Base-by-base conservation (phyloP, 30 jellyfish, hydroid and myxozoan species). In the Aurelia aurita complex sp. Pacific region DNA sequence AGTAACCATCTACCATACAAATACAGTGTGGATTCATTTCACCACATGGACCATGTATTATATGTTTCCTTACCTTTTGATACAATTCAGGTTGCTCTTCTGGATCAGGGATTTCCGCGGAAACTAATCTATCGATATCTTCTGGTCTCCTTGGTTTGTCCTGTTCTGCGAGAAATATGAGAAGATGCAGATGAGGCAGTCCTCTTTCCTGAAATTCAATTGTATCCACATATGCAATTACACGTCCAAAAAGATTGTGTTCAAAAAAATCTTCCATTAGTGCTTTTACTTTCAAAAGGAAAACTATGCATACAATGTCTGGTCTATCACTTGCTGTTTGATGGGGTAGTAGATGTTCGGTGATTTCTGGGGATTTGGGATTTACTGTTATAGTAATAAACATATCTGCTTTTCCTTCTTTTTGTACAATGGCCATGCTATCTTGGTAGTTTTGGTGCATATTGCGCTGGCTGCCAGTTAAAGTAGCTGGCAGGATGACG, bases 201-300 rank as follows among this genome's bases (percentile, higher is more conserved):
- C 95, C 92, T 42, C 90, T 51, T 69, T 85, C 74, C 73, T 85
- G 95, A 52, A 85, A 75, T 50, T 85, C 92, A n/a, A 85, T 76
- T 11, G 76, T 33, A 51, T 69, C 64, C 23, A 64, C 89, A 76
- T 74, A 54, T 1, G 95, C 85, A 54, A 73, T 52, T 29, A 67
- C 73, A 17, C 62, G 71, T 16, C 95, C 95, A 32, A 85, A 32
- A 16, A 85, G 76, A n/a, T n/a, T n/a, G 7, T 81, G 19, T 33
- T 69, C 46, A 72, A 69, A 55, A 6, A 72, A 33, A 63, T 82
- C 88, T 15, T 69, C 40, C 29, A n/a, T 19, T 23, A 32, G 50
- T 75, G 63, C 89, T 35, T 65, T 59, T 13, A 85, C 29, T 63
- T 85, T 85, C 43, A 59, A 77, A 12, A 6, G 34, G 66, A 85